Percentiles rank a stretch among this genome's conserved stretches.
Conservation (phyloP, 2,113 vertebrate genomes). For the Silurus glanis region DNA sequence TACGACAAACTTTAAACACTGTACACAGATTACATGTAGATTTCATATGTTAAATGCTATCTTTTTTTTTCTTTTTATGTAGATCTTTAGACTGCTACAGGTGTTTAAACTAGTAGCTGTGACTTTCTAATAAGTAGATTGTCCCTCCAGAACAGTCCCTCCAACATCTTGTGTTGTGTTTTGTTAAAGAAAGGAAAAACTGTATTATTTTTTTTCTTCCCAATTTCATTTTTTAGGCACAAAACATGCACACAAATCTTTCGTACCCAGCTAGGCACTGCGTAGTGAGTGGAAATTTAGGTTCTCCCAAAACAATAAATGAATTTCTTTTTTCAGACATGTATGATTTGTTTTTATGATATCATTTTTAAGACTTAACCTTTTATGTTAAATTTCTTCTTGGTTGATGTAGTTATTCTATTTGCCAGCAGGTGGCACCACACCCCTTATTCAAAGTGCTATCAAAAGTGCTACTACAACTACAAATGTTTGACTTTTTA, state of each 20-base stretch:
- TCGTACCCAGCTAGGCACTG: conserved; percentile 40
- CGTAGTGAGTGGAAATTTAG: conserved; percentile 40
- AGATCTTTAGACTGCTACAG: conserved; percentile 34
- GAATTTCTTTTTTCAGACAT: conserved; percentile 38
- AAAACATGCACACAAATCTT: conserved; percentile 41
- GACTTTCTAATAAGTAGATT: conserved; percentile 42
- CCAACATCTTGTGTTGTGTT: conserved; percentile 17
- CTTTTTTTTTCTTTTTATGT: conserved; percentile 66
- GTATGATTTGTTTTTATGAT: background rate
- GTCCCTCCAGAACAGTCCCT: conserved; percentile 36
- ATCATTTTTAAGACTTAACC: background rate
- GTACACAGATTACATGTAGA: conserved; percentile 43
- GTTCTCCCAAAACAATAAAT: conserved; percentile 44
- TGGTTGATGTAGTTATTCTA: background rate
- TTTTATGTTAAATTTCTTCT: background rate
- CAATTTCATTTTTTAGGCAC: background rate
- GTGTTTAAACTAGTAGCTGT: conserved; percentile 19
- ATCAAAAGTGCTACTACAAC: background rate
- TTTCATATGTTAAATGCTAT: conserved; percentile 59
- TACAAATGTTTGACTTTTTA: conserved; percentile 33
- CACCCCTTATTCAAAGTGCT: background rate
- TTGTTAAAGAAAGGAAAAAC: conserved; percentile 22
- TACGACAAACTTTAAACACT: conserved; percentile 15
- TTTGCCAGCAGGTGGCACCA: conserved; percentile 48
- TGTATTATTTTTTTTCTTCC: conserved; percentile 33